Base-by-base conservation (phyloP, 2,888 invertebrate genomes). In the Hypsopygia costalis region DNA sequence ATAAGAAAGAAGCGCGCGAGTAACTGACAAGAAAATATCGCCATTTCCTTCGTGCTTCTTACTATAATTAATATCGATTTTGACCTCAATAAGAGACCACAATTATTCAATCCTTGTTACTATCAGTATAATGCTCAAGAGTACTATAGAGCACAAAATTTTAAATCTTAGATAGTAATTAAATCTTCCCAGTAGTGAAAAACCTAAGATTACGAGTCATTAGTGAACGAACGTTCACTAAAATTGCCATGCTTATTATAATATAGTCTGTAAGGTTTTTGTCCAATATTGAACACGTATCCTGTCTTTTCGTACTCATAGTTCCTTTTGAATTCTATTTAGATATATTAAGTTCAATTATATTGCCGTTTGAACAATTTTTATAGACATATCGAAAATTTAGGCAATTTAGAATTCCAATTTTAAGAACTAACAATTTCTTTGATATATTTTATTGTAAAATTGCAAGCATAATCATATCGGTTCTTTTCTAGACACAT, bases 211-310 rank as follows among this genome's bases (percentile, higher is more conserved):
- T 49, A 41, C 16, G 16, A 16, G 16, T 16, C 16, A 59, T 51
- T 40, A 47, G 54, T 52, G 36, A 53, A 53, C 45, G 2, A 43
- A 34, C 22, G 47, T 59, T 56, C 47, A 34, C 45, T 45, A 40
- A 20, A 29, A 41, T 53, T 58, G 62, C 57, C 62, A 62, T 58
- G 39, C 34, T 50, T 55, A 47, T 45, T 38, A 41, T 50, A 49
- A 47, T 37, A 8, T 59, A 58, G 56, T 42, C 40, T 44, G 12
- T 55, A 52, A 54, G 51, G 11, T 40, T 36, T 44, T 49, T 47
- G 33, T 40, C 34, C 40, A 29, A 35, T 10, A 36, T 34, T 42
- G 16, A 20, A 32, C 6, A 22, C 36, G 29, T 33, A 38, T 11
- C 34, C 30, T 35, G 31, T 43, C 10, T 37, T 29, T 29, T 10